A percentile compares a stretch with the other conserved stretches of the same genome.
Evolutionary conservation across 2,113 vertebrate genomes (phyloP).

Genomic region (Pogona vitticeps): DNA sequence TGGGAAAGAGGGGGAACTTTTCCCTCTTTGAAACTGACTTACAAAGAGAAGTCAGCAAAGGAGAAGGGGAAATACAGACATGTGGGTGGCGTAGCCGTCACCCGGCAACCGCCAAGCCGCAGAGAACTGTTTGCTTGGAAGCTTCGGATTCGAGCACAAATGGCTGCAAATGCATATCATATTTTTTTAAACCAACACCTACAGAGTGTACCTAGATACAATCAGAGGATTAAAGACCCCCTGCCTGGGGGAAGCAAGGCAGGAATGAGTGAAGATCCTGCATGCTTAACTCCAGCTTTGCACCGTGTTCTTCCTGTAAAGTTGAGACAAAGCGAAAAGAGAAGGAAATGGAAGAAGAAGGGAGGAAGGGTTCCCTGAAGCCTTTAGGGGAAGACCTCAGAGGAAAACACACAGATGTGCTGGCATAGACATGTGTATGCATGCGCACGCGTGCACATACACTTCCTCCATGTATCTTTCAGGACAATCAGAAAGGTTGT

Average conservation of each 20-base stretch:
- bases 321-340: not conserved
- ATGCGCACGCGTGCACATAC: no score
- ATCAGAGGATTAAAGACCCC: constrained; percentile 24
- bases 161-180: not conserved
- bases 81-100: accelerated
- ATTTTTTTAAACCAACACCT: constrained; percentile 12
- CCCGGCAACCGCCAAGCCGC: not conserved
- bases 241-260: not conserved
- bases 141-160: not conserved
- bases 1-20: constrained; percentile 5
- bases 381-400: no score
- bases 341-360: not conserved
- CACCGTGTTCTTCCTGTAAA: not conserved
- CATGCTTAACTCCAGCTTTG: not conserved
- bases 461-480: no score
- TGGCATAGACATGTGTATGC: no score
- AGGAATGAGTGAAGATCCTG: constrained; percentile 14
- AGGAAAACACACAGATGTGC: not conserved
- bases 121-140: not conserved
- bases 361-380: no score
- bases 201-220: not conserved
- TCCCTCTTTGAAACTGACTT: constrained; percentile 21
- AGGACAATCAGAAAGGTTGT: no score
- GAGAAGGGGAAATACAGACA: constrained; percentile 12
- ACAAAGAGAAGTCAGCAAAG: constrained; percentile 39